phyloP scores from a whole-genome alignment of 2,888 invertebrate species.

The Xestia sexstrigata region DNA sequence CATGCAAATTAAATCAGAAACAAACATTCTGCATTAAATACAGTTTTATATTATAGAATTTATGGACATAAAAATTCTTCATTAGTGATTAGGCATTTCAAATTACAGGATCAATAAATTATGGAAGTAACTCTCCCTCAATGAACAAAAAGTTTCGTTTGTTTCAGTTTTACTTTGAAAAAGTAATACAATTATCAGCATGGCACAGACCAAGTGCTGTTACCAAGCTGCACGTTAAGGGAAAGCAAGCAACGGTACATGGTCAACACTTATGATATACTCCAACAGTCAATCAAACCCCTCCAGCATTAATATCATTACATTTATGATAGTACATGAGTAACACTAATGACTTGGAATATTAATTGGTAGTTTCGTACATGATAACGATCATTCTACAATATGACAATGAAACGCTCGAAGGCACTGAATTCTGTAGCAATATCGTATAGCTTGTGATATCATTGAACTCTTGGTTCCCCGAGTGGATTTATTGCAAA shows the following conservation, averaged over 20 bases:
- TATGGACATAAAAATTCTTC: conserved; percentile 4
- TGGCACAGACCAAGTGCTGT: not conserved
- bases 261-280: conserved; percentile 48
- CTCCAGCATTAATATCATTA: conserved; percentile 51
- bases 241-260: conserved; percentile 51
- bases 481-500: conserved; percentile 63
- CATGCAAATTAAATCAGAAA: conserved; percentile 30
- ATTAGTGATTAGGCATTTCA: conserved; percentile 2
- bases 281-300: conserved; percentile 54
- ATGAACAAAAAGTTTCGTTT: not conserved
- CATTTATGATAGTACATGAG: conserved; percentile 47
- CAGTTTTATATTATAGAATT: conserved; percentile 23
- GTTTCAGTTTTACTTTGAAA: conserved; percentile 8
- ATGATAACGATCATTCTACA: conserved; percentile 58
- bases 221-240: conserved; percentile 10
- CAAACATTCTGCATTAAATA: conserved; percentile 20
- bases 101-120: not conserved
- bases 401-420: conserved; percentile 65
- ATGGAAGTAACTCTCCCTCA: not conserved
- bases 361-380: conserved; percentile 58
- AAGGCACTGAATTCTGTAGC: conserved; percentile 65
- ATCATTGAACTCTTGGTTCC: conserved; percentile 72
- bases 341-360: conserved; percentile 56
- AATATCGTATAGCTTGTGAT: conserved; percentile 57
- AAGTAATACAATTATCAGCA: not conserved